Base-by-base conservation (phyloP, 2,888 invertebrate species). In the Campoplex nolae region DNA sequence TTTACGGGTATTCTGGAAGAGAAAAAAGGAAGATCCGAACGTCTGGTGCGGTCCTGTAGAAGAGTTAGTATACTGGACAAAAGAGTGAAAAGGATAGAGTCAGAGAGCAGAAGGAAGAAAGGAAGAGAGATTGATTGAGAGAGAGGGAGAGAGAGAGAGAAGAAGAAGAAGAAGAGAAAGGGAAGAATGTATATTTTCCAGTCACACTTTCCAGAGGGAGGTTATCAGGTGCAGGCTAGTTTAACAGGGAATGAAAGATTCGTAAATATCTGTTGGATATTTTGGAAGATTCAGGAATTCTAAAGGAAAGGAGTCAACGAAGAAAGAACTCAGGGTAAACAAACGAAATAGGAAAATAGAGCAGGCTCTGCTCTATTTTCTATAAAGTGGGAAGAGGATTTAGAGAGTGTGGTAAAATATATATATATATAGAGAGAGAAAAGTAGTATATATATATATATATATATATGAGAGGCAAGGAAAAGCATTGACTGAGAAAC, bases 401-500 rank as follows among this genome's bases (percentile, higher is more conserved):
- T 73, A 54, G 32, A 74, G 73, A 58, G 74, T 23, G 45, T 35
- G 65, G 67, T 45, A 51, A 74, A 54, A 51, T 32, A 75, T 32
- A 74, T 70, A 80, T 73, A 38, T 73, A 35, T 0, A 38, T 0
- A 38, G 38, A 38, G 23, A 23, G 71, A 16, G 56, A 18, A 83
- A 35, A 38, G 54, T 73, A 45, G 67, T 35, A 28, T 65, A 48
- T 56, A 56, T 45, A 79, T 23, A 23, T 23, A 38, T 38, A 4
- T 6, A 6, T 38, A 38, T 6, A 38, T 3, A 38, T 3, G 38
- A 38, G 42, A n/a, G 38, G 71, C 16, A 18, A 56, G 62, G n/a
- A 62, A 80, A 83, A 76, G 80, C 67, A 73, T 84, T 65, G 79
- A 78, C 45, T 51, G 62, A 67, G 82, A 51, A 83, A 78, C 79